Percentiles rank a stretch among this genome's conserved stretches.
These are phyloP conservation scores for Crotalus horridus DNA, from an alignment of 2,113 vertebrate species.

Conservation along the genomic window DNA sequence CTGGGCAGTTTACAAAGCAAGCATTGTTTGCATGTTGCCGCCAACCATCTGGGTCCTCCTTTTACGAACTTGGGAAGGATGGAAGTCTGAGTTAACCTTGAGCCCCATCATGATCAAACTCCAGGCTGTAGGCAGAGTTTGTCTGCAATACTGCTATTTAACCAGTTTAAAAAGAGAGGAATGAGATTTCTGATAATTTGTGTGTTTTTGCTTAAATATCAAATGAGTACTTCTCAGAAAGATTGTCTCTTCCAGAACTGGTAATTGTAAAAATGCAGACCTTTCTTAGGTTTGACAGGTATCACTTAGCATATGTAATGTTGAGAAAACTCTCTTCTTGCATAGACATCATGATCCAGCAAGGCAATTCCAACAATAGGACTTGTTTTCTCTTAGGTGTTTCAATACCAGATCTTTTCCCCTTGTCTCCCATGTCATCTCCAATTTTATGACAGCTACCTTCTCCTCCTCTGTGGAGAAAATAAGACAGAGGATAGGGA, in stretches of 20 bases:
- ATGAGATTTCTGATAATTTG: background rate
- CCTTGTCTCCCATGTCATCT: background rate
- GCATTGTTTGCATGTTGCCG: background rate
- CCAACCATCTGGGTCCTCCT: background rate
- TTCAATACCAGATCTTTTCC: background rate
- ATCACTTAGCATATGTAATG: background rate
- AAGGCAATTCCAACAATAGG: no score
- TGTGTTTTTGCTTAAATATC: background rate
- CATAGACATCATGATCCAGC: no score
- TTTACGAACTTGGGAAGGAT: background rate
- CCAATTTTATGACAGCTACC: background rate
- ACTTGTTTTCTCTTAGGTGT: background rate
- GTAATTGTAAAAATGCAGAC: background rate
- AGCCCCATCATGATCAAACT: background rate
- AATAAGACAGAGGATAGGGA: background rate
- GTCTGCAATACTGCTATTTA: background rate
- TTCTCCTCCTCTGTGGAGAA: background rate
- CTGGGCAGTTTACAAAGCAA: background rate
- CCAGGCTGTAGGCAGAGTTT: background rate
- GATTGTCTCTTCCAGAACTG: background rate
- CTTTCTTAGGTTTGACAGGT: background rate
- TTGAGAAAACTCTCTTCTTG: background rate
- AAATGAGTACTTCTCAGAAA: background rate
- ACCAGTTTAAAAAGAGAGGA: background rate
- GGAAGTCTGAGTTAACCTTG: background rate